Evolutionary conservation across 1,140 invertebrate genomes (phyloP).

Genomic region (Eulimnadia texana): DNA sequence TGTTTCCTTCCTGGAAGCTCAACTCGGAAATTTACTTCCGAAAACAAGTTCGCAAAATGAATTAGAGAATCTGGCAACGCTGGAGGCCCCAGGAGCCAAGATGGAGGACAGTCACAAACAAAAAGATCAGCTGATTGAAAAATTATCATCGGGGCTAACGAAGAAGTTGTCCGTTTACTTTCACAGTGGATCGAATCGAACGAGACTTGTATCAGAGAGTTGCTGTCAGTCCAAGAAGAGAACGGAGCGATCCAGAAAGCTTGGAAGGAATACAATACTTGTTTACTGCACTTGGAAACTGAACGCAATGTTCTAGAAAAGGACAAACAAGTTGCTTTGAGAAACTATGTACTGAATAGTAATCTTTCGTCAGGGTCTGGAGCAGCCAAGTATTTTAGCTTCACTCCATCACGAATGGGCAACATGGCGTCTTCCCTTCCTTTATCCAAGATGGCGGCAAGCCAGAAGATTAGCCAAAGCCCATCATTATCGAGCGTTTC

Average conservation of each 20-base stretch:
- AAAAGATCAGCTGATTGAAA: background rate
- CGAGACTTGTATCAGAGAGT: background rate
- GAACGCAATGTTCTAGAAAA: background rate
- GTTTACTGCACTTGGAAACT: background rate
- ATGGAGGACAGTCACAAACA: background rate
- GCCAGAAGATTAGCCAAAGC: too few species aligned
- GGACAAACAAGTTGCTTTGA: background rate
- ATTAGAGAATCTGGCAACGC: background rate
- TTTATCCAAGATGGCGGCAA: background rate
- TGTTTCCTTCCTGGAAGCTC: too few species aligned
- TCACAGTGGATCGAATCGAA: background rate
- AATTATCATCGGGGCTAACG: background rate
- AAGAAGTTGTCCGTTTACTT: background rate
- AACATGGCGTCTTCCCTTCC: too few species aligned
- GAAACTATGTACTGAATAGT: background rate
- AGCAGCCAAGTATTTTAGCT: background rate
- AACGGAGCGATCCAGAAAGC: background rate
- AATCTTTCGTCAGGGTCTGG: background rate
- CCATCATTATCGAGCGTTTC: too few species aligned
- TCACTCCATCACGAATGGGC: background rate
- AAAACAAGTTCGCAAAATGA: too few species aligned
- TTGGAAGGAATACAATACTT: background rate
- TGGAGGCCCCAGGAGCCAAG: background rate
- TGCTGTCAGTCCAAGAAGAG: too few species aligned
- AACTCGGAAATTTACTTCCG: too few species aligned